Conservation (phyloP, 2,797 vertebrate genomes). For the Enteromius paludinosus region DNA sequence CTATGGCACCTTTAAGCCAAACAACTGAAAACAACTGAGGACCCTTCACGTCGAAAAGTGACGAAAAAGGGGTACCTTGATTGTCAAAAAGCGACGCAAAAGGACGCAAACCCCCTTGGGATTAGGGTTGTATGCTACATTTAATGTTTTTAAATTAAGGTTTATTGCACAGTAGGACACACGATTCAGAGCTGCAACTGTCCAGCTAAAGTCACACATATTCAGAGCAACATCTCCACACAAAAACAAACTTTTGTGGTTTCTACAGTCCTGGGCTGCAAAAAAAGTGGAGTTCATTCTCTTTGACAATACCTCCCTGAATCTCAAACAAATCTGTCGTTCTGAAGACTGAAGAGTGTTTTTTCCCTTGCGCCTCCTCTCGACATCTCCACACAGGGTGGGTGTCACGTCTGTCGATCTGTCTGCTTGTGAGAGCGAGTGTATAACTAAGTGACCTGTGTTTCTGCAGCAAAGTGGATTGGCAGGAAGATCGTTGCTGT, state of each 20-base stretch:
- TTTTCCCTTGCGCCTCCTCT: constrained; percentile 13
- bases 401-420: constrained; percentile 30
- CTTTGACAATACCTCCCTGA: constrained; percentile 19
- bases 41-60: too few relatives aligned
- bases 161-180: background rate
- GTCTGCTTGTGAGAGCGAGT: constrained; percentile 52
- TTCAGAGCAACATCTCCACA: constrained; percentile 15
- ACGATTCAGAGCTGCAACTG: background rate
- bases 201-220: constrained; percentile 17
- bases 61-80: too few relatives aligned
- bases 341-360: background rate
- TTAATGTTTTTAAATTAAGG: too few relatives aligned
- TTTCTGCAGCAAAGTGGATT: constrained; percentile 31
- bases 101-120: too few relatives aligned
- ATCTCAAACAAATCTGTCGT: constrained; percentile 30
- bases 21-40: too few relatives aligned
- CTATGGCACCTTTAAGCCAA: too few relatives aligned
- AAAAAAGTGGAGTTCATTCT: constrained; percentile 28
- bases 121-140: too few relatives aligned
- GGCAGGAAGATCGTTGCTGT: constrained; percentile 32
- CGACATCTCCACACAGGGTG: constrained; percentile 33
- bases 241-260: constrained; percentile 3
- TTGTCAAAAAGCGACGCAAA: too few relatives aligned
- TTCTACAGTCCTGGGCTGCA: background rate
- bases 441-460: constrained; percentile 55